Conservation (phyloP, 2,888 invertebrate species). For the Tiphia femorata region DNA sequence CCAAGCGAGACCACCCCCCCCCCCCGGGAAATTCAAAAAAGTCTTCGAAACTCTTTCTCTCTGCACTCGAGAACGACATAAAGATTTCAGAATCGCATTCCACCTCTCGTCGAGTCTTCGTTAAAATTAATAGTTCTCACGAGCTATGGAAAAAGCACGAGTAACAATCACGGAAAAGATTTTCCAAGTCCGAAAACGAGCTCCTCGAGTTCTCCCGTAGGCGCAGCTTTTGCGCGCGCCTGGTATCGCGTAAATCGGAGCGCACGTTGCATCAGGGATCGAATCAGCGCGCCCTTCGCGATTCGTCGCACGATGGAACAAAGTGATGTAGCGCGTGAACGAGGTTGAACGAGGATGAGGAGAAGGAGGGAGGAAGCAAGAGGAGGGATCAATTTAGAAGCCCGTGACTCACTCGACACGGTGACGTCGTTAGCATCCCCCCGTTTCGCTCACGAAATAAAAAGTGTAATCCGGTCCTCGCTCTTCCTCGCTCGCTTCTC, state of each 20-base stretch:
- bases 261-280: slow-evolving; percentile 28
- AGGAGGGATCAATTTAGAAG: slow-evolving; percentile 45
- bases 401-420: slow-evolving; percentile 46
- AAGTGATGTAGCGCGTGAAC: slow-evolving; percentile 10
- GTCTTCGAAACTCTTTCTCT: too few relatives aligned
- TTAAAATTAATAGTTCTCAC: too few relatives aligned
- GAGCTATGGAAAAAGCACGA: too few relatives aligned
- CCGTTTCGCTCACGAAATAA: slow-evolving; percentile 17
- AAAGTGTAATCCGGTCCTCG: slow-evolving; percentile 35
- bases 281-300: slow-evolving; percentile 24
- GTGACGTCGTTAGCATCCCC: slow-evolving; percentile 43
- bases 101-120: too few relatives aligned
- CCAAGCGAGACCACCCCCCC: too few relatives aligned
- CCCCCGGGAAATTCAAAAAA: too few relatives aligned
- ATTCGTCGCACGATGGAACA: neutral
- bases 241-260: slow-evolving; percentile 17
- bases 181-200: too few relatives aligned
- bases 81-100: too few relatives aligned
- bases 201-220: too few relatives aligned
- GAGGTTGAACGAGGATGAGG: slow-evolving; percentile 10
- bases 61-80: too few relatives aligned
- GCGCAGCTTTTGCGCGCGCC: too few relatives aligned
- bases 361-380: slow-evolving; percentile 22
- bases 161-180: too few relatives aligned
- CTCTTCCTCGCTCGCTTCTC: slow-evolving; percentile 9